Conservation (phyloP, 1,140 invertebrate species). For the Pachyrhynchus sulphureomaculatus region DNA sequence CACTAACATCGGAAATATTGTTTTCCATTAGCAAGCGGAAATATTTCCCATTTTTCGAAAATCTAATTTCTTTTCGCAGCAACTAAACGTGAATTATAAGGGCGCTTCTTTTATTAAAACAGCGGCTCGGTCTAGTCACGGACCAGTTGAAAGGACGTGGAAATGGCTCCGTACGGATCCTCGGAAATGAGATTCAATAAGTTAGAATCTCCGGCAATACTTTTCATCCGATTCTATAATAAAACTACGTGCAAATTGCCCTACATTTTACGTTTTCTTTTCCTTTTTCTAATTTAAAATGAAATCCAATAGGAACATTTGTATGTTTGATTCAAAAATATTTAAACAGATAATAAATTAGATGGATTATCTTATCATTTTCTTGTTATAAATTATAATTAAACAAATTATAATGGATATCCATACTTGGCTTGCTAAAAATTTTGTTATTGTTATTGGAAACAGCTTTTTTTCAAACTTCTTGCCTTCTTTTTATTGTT, state of each 20-base stretch:
- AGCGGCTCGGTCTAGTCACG: conserved; percentile 34
- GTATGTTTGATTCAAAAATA: too few species aligned
- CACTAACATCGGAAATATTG: too few species aligned
- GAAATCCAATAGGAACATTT: too few species aligned
- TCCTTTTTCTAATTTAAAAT: too few species aligned
- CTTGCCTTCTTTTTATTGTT: too few species aligned
- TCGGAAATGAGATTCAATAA: conserved; percentile 44
- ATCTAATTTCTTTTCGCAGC: conserved; percentile 27
- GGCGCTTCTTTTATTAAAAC: conserved; percentile 35
- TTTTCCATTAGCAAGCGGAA: background rate
- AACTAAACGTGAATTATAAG: conserved; percentile 26
- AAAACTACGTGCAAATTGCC: conserved; percentile 40
- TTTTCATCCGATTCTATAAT: conserved; percentile 32
- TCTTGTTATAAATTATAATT: too few species aligned
- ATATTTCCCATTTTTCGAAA: background rate
- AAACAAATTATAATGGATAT: too few species aligned
- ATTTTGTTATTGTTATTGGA: too few species aligned
- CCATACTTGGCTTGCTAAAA: too few species aligned
- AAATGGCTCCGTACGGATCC: conserved; percentile 37
- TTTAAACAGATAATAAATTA: too few species aligned
- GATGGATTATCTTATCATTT: too few species aligned
- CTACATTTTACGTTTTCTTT: conserved; percentile 20
- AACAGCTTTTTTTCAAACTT: too few species aligned
- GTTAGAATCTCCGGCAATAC: conserved; percentile 38
- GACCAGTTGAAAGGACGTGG: conserved; percentile 36